These are phyloP conservation scores for Willisornis vidua DNA, from an alignment of 2,113 vertebrate species.

Conservation along the genomic window DNA sequence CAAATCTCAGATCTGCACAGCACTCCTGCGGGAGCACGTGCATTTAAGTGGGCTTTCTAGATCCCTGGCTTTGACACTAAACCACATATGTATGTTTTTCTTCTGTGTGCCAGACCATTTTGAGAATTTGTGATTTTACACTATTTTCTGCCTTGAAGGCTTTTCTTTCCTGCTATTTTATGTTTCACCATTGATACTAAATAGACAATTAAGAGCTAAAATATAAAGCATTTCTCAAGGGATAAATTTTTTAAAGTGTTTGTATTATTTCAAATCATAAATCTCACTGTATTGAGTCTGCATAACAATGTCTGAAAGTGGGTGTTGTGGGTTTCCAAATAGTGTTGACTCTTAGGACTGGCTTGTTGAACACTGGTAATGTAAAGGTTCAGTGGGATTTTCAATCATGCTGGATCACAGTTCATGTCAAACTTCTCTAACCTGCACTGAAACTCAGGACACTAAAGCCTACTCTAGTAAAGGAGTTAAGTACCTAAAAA, in stretches of 20 bases:
- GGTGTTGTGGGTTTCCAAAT: background rate
- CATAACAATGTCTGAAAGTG: background rate
- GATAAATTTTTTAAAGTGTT: background rate
- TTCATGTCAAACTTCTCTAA: background rate
- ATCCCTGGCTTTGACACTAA: slow-evolving; percentile 24
- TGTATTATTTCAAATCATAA: background rate
- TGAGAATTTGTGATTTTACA: slow-evolving; percentile 44
- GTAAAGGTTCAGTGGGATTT: background rate
- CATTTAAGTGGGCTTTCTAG: background rate
- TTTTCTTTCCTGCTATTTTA: slow-evolving; percentile 21
- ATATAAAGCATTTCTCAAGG: background rate
- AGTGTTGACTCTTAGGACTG: background rate
- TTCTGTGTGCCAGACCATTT: slow-evolving; percentile 23
- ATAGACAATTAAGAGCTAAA: slow-evolving; percentile 18
- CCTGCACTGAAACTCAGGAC: background rate
- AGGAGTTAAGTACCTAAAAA: background rate
- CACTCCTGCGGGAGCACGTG: fast-evolving
- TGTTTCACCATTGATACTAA: slow-evolving; percentile 12
- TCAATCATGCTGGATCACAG: background rate
- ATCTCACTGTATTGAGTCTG: background rate
- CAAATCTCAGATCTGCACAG: background rate
- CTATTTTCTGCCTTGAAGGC: background rate
- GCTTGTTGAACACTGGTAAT: background rate
- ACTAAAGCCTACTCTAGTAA: background rate
- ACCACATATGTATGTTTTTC: background rate